Percentiles rank a stretch among this genome's conserved stretches.
phyloP scores from a whole-genome alignment of 2,797 vertebrate species.

The Lagorchestes hirsutus region DNA sequence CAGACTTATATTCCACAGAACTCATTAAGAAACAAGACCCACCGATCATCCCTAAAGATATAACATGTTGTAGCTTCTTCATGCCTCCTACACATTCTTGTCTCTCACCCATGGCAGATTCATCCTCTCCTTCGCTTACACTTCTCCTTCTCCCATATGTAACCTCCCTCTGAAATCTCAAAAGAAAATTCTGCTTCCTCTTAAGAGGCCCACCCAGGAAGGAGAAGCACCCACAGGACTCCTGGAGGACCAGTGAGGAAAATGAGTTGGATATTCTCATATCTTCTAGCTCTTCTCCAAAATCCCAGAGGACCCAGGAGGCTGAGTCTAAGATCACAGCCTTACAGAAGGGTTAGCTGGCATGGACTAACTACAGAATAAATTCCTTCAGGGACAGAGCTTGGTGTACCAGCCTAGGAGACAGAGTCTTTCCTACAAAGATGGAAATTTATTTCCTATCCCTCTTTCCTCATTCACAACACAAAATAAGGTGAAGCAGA shows the following conservation, averaged over 20 bases:
- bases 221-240: background rate
- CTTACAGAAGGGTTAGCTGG: background rate
- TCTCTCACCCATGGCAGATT: background rate
- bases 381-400: background rate
- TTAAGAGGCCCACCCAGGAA: background rate
- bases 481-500: background rate
- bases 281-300: background rate
- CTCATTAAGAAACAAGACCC: background rate
- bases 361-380: too few relatives aligned
- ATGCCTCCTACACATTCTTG: background rate
- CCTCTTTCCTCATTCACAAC: background rate
- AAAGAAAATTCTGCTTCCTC: constrained; percentile 29
- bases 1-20: background rate
- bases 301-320: background rate
- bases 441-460: background rate
- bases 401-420: background rate
- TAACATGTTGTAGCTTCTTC: constrained; percentile 19
- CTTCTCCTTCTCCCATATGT: constrained; percentile 6
- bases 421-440: background rate
- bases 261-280: background rate
- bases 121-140: constrained; percentile 28
- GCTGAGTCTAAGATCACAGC: background rate
- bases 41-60: constrained; percentile 4
- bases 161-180: background rate
- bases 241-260: background rate